A percentile compares a stretch with the other conserved stretches of the same genome.
Evolutionary conservation across 2,113 vertebrate genomes (phyloP).

Genomic region (Gopherus flavomarginatus): DNA sequence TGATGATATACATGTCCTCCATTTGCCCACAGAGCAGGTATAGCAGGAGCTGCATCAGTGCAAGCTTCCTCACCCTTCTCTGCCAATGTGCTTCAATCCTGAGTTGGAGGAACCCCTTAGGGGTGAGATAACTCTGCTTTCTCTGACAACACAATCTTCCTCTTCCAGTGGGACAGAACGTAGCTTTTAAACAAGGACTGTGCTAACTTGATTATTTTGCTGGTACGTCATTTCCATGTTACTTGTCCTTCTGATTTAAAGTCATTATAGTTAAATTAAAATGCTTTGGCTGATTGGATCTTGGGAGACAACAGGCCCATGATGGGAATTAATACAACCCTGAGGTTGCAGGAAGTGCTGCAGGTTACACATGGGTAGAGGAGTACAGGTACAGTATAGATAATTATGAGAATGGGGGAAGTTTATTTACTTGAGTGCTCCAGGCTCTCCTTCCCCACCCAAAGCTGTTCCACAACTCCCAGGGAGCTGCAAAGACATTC

Average conservation of each 20-base stretch:
- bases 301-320: background rate
- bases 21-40: background rate
- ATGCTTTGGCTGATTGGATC: background rate
- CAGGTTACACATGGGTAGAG: background rate
- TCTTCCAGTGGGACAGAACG: background rate
- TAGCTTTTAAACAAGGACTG: background rate
- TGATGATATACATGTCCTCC: background rate
- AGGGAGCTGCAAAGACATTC: background rate
- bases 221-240: background rate
- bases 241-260: background rate
- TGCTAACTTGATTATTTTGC: background rate
- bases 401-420: background rate
- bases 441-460: background rate
- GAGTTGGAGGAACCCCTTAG: too few species aligned
- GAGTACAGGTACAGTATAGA: background rate
- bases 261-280: background rate
- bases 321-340: background rate
- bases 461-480: background rate
- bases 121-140: background rate
- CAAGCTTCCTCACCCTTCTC: background rate
- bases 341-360: background rate
- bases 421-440: background rate
- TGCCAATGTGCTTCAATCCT: background rate
- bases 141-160: background rate
- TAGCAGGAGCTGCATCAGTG: background rate